These are phyloP conservation scores for Molorchus minor DNA, from an alignment of 2,888 invertebrate genomes.

Conservation along the genomic window DNA sequence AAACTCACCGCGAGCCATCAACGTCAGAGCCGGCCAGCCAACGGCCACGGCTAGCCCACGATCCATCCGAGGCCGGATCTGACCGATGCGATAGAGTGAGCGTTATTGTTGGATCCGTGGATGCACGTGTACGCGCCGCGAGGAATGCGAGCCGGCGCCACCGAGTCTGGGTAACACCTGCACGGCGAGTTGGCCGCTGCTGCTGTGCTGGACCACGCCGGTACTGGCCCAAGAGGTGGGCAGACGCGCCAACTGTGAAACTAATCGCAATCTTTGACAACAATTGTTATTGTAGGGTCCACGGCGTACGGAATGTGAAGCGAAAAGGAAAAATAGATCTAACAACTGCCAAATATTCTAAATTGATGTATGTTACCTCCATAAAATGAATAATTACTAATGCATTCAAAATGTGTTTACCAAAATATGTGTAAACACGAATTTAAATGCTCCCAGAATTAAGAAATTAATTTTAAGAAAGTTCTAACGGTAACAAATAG, in stretches of 20 bases:
- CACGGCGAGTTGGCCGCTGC: slow-evolving; percentile 58
- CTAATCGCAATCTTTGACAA: slow-evolving; percentile 10
- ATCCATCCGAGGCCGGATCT: slow-evolving; percentile 34
- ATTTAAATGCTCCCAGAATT: too few relatives aligned
- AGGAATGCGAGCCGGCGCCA: slow-evolving; percentile 73
- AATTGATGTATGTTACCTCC: too few relatives aligned
- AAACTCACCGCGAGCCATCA: slow-evolving; percentile 16
- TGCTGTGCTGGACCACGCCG: slow-evolving; percentile 52
- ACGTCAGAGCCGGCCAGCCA: slow-evolving; percentile 40
- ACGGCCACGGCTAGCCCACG: slow-evolving; percentile 28
- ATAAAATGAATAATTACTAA: too few relatives aligned
- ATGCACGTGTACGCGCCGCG: slow-evolving; percentile 63
- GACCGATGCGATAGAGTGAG: background rate
- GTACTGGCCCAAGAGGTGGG: slow-evolving; percentile 52
- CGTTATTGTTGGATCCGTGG: slow-evolving; percentile 33
- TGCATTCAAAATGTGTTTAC: too few relatives aligned
- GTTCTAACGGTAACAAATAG: too few relatives aligned
- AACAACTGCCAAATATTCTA: too few relatives aligned
- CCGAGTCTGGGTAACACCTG: slow-evolving; percentile 73
- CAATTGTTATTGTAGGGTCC: background rate
- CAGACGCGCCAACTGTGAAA: slow-evolving; percentile 28
- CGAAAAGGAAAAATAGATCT: too few relatives aligned
- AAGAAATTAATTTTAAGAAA: too few relatives aligned
- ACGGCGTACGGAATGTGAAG: background rate
- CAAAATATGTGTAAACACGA: too few relatives aligned